Base-by-base conservation (phyloP, 1,140 invertebrate species). In the Protaetia brevitarsis region DNA sequence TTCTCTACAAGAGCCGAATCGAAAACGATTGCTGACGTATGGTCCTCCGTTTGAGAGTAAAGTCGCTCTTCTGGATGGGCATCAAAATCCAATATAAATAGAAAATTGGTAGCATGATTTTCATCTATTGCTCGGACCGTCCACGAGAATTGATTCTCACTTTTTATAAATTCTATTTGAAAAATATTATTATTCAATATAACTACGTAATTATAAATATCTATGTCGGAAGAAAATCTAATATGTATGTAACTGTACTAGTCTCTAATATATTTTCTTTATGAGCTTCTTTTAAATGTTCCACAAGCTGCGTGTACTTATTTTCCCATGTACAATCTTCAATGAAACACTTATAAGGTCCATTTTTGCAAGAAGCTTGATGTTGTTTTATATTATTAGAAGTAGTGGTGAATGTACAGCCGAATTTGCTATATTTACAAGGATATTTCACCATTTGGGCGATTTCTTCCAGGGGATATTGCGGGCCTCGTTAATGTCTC, bases 391-490 rank as follows among this genome's bases (percentile, higher is more conserved):
- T 68, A 23, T 65, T 31, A 4, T 45, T 45, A 4, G 60, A n/a
- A 5, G 57, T 68, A 0, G 21, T 31, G 2, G 28, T n/a, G 63
- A 60, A 70, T 27, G 45, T 3, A 36, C 72, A 74, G 16, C 68
- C 71, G 30, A 13, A 21, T 59, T 65, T 67, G 2, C 13, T 19
- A 45, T 68, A 71, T 31, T 67, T 74, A 29, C 74, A 75, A 11
- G 70, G 70, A 61, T 71, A 74, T 0, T 28, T 26, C 19, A 73
- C 61, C 8, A 28, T 36, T 0, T 28, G 23, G 0, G 67, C 60
- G 26, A 74, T 36, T 28, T 68, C 61, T 65, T 74, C 72, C 0
- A 76, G 56, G 2, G 65, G 19, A 34, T 67, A 72, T 76, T 76
- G 37, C 66, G 64, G 10, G 72, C 69, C 27, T 69, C 26, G 41